Evolutionary conservation across 2,113 vertebrate species (phyloP).

Genomic region (Sturnira hondurensis): DNA sequence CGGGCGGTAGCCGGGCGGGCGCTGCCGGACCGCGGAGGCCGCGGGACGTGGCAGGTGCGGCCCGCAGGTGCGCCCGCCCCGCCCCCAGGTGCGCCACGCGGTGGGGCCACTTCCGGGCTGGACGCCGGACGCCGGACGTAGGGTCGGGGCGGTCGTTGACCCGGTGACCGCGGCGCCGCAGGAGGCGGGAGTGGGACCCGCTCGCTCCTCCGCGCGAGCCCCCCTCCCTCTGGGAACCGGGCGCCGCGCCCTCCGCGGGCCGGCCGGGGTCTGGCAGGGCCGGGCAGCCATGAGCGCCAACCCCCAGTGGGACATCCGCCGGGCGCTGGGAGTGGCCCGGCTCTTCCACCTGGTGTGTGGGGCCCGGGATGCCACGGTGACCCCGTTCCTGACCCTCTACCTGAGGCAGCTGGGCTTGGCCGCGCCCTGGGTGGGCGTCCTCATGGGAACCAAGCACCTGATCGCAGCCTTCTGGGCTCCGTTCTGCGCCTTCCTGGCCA

Average conservation of each 20-base stretch:
- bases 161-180: neutral
- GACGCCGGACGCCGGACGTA: constrained; percentile 21
- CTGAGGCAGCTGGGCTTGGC: constrained; percentile 86
- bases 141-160: constrained; percentile 26
- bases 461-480: constrained; percentile 83
- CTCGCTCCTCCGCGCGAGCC: neutral
- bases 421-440: constrained; percentile 84
- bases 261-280: constrained; percentile 6
- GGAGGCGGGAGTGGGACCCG: neutral
- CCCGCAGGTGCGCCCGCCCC: constrained; percentile 4
- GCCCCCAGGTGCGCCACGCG: neutral
- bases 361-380: constrained; percentile 81
- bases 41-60: constrained; percentile 3
- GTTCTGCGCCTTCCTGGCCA: constrained; percentile 79
- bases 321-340: constrained; percentile 81
- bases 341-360: constrained; percentile 84
- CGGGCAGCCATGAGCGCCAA: constrained; percentile 81
- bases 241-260: neutral
- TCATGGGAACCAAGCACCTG: constrained; percentile 85
- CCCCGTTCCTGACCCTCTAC: constrained; percentile 91
- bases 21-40: neutral
- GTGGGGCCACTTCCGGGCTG: constrained; percentile 54
- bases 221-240: neutral
- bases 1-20: neutral
- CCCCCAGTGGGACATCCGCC: constrained; percentile 87